A percentile compares a stretch with the other conserved stretches of the same genome.
These are phyloP conservation scores for Chinchilla lanigera DNA, from an alignment of 2,113 vertebrate species.

Conservation along the genomic window DNA sequence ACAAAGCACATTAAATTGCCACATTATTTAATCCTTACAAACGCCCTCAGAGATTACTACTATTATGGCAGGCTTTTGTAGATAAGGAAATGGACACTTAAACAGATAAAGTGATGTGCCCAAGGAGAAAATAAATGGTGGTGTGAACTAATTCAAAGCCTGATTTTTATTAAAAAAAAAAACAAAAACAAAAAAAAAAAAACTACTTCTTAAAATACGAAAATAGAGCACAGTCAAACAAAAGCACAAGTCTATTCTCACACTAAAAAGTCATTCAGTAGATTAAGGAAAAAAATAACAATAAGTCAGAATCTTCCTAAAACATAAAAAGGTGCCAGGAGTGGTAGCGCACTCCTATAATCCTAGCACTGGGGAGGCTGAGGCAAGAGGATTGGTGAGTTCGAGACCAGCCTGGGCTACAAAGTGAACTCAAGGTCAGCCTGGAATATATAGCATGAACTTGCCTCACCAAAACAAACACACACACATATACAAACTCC, in stretches of 20 bases:
- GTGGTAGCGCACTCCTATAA: background rate
- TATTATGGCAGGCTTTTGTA: background rate
- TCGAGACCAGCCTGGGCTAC: background rate
- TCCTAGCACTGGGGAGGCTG: background rate
- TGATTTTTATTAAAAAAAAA: background rate
- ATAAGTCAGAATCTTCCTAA: slow-evolving; percentile 1
- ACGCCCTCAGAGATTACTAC: background rate
- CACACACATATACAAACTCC: background rate
- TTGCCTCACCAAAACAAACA: background rate
- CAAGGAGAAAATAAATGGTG: background rate
- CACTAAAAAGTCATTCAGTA: slow-evolving; percentile 4
- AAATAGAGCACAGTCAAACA: slow-evolving; percentile 40
- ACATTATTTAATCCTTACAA: slow-evolving; percentile 12
- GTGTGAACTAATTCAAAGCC: background rate
- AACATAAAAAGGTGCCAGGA: background rate
- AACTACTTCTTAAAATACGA: slow-evolving; percentile 27
- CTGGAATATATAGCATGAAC: background rate
- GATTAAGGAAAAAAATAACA: background rate
- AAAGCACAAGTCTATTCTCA: slow-evolving; percentile 4
- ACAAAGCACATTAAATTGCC: slow-evolving; percentile 26
- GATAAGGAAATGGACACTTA: slow-evolving; percentile 8
- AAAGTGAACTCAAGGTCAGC: background rate
- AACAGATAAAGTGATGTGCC: slow-evolving; percentile 39
- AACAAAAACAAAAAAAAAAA: too few relatives aligned
- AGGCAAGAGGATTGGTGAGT: background rate